phyloP scores from a whole-genome alignment of 2,797 vertebrate genomes.

The Sebastes minor region DNA sequence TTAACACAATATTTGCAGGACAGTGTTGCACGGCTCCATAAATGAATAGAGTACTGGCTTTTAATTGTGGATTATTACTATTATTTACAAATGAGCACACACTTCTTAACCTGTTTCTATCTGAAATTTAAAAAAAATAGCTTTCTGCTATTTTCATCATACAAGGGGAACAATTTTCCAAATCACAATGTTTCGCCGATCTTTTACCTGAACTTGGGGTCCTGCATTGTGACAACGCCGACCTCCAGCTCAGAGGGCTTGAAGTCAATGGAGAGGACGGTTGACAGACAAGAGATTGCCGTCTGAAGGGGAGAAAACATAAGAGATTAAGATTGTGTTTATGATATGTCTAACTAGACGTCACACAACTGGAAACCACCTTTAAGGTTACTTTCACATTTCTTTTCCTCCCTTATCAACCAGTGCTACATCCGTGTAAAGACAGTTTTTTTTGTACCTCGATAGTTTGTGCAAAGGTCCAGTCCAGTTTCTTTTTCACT shows the following conservation, averaged over 20 bases:
- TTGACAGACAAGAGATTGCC: constrained; percentile 94
- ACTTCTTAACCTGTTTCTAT: no score
- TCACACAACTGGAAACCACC: constrained; percentile 12
- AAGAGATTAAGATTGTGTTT: neutral
- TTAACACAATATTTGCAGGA: no score
- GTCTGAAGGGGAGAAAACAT: constrained; percentile 76
- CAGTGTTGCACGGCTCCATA: no score
- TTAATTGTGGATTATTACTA: no score
- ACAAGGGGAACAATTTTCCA: no score
- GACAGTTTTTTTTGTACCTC: constrained; percentile 81
- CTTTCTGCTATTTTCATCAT: no score
- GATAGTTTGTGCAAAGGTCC: constrained; percentile 96
- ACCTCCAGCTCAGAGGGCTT: constrained; percentile 97
- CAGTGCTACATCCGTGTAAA: neutral
- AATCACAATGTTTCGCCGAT: neutral
- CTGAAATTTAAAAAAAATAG: no score
- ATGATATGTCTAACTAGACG: neutral
- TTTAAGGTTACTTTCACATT: constrained; percentile 4
- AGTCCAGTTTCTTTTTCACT: constrained; percentile 99
- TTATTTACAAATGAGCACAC: no score
- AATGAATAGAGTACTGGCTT: no score
- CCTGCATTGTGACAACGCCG: constrained; percentile 91
- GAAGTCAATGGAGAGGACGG: constrained; percentile 96
- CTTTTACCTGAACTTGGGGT: constrained; percentile 93
- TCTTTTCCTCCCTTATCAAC: neutral